phyloP scores from a whole-genome alignment of 2,113 vertebrate genomes.

The Zosterops hypoxanthus region DNA sequence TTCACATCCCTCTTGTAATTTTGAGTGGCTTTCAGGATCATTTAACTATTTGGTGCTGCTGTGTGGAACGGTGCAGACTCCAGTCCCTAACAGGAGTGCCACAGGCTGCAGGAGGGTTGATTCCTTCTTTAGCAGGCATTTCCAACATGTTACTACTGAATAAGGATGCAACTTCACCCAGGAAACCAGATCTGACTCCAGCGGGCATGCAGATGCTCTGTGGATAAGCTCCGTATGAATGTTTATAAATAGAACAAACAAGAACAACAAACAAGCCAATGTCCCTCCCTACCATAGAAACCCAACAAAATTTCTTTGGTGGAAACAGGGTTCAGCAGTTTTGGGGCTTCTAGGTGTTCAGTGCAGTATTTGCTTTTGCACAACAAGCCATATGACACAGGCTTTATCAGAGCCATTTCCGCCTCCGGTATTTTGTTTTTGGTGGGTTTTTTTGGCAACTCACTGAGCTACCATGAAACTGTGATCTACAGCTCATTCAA shows the following conservation, averaged over 20 bases:
- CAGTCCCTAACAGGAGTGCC: fast-evolving
- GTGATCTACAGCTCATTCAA: not conserved
- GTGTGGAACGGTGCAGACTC: not conserved
- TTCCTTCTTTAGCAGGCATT: not conserved
- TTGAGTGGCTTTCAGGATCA: not conserved
- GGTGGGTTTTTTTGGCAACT: not conserved
- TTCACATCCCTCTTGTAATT: not conserved
- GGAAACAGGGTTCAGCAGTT: fast-evolving
- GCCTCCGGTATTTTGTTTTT: not conserved
- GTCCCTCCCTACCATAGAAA: not conserved
- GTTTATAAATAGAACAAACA: constrained; percentile 30
- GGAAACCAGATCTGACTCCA: constrained; percentile 26
- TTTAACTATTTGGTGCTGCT: not conserved
- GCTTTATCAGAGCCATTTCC: not conserved
- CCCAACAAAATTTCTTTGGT: not conserved
- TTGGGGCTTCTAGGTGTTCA: not conserved
- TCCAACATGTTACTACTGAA: not conserved
- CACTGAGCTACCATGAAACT: not conserved
- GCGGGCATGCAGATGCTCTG: not conserved
- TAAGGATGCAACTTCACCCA: not conserved
- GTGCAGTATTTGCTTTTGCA: not conserved
- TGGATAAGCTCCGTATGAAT: not conserved
- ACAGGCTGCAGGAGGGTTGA: not conserved
- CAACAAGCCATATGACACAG: fast-evolving
- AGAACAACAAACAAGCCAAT: not conserved